Evolutionary conservation across 2,797 vertebrate genomes (phyloP).

Genomic region (Bucorvus abyssinicus): DNA sequence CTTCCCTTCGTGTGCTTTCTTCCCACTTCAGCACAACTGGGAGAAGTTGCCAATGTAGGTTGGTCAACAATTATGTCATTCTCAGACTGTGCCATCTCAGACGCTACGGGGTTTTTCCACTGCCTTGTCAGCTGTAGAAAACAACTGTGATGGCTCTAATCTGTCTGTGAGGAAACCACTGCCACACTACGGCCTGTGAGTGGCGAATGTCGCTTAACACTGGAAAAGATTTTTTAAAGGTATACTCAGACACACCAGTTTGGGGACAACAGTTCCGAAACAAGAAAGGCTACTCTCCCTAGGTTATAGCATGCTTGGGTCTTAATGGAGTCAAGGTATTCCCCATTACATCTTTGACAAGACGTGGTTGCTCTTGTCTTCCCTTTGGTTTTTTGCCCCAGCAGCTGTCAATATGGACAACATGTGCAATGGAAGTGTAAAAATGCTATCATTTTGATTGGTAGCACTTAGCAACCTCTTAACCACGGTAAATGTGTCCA

Average conservation of each 20-base stretch:
- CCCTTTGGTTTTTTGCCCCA: background rate
- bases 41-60: background rate
- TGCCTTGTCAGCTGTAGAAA: background rate
- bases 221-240: background rate
- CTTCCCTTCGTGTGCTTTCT: background rate
- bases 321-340: background rate
- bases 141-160: background rate
- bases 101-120: background rate
- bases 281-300: background rate
- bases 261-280: background rate
- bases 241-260: background rate
- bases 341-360: background rate
- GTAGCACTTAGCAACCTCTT: background rate
- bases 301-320: background rate
- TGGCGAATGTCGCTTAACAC: background rate
- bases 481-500: background rate
- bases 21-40: background rate
- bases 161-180: background rate
- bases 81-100: background rate
- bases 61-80: background rate
- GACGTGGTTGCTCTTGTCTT: background rate
- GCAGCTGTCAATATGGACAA: background rate
- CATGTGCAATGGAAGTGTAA: background rate
- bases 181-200: background rate
- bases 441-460: background rate